phyloP scores from a whole-genome alignment of 2,113 vertebrate species.

The Pelobates fuscus region DNA sequence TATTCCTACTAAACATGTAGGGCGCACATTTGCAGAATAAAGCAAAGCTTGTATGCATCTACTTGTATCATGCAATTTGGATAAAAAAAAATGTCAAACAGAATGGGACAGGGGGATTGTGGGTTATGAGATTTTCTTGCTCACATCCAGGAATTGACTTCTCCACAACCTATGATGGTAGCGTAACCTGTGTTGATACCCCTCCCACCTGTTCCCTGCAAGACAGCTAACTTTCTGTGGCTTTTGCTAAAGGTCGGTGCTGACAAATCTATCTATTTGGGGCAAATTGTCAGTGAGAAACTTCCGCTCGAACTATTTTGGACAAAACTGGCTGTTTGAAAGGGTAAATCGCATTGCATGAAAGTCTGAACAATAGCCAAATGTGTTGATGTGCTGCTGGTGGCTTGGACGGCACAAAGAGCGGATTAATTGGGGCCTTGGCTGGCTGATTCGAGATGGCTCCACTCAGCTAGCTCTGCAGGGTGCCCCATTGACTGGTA shows the following conservation, averaged over 20 bases:
- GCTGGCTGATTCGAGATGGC: slow-evolving; percentile 98
- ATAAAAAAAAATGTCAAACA: too few relatives aligned
- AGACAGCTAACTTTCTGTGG: slow-evolving; percentile 50
- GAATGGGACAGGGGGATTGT: too few relatives aligned
- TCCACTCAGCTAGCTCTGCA: slow-evolving; percentile 94
- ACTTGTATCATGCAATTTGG: too few relatives aligned
- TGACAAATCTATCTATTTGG: slow-evolving; percentile 99
- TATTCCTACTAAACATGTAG: too few relatives aligned
- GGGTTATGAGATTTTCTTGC: background rate
- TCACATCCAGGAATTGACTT: background rate
- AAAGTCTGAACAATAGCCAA: slow-evolving; percentile 96
- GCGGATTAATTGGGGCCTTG: slow-evolving; percentile 99
- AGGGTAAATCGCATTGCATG: slow-evolving; percentile 98
- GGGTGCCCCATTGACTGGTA: slow-evolving; percentile 98
- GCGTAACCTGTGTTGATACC: slow-evolving; percentile 17
- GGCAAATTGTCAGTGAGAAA: slow-evolving; percentile 99
- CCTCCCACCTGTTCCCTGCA: slow-evolving; percentile 50
- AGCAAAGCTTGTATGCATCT: too few relatives aligned
- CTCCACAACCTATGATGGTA: slow-evolving; percentile 2
- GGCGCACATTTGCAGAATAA: too few relatives aligned
- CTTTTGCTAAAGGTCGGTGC: slow-evolving; percentile 81
- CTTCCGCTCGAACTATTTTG: slow-evolving; percentile 99
- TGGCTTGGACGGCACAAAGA: slow-evolving; percentile 84
- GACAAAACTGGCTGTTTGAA: slow-evolving; percentile 99
- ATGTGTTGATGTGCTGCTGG: slow-evolving; percentile 92